Evolutionary conservation across 2,797 vertebrate genomes (phyloP), one percentile per base, ranked within the genome.

Genomic region (Tiaroga cobitis): DNA sequence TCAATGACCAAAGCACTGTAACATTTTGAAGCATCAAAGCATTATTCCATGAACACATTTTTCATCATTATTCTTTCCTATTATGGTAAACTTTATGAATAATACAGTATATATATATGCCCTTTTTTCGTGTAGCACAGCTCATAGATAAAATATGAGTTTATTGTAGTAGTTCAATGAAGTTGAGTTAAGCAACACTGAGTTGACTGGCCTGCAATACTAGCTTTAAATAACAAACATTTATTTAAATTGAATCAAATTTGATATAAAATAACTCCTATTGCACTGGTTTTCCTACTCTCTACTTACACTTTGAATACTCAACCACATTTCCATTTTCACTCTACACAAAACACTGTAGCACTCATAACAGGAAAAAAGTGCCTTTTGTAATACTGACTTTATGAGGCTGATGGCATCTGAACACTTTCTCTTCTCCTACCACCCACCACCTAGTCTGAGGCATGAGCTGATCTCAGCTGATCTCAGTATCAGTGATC

Each of bases 401-500:
- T 21, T 18, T 46, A 29, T 13, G 63, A 63, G 32, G 82, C n/a
- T 77, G 82, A 51, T 77, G 73, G 54, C 74, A 82, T 82, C 73
- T 82, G 21, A 37, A 43, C 69, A 54, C 39, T 81, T 32, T 32
- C 29, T 32, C 46, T 69, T 68, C 82, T 82, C 70, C 65, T 61
- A 61, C 75, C 41, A 77, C 68, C 43, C 81, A 76, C 75, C 73
- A 74, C 79, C 39, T 61, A 65, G 54, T 68, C 8, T 5, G 41
- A 72, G 77, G 19, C 56, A 49, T 41, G 56, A 85, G 80, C 85
- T 81, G 56, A 81, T 82, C 72, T 73, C 63, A 78, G 83, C 61
- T 16, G 26, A 21, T 54, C 51, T 54, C 51, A 54, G 19, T 54
- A 21, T 15, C 13, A 54, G 32, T 49, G 16, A 49, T 49, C 46